Evolutionary conservation across 2,797 vertebrate species (phyloP), one percentile per base, ranked within the genome.

Genomic region (Tiaroga cobitis): DNA sequence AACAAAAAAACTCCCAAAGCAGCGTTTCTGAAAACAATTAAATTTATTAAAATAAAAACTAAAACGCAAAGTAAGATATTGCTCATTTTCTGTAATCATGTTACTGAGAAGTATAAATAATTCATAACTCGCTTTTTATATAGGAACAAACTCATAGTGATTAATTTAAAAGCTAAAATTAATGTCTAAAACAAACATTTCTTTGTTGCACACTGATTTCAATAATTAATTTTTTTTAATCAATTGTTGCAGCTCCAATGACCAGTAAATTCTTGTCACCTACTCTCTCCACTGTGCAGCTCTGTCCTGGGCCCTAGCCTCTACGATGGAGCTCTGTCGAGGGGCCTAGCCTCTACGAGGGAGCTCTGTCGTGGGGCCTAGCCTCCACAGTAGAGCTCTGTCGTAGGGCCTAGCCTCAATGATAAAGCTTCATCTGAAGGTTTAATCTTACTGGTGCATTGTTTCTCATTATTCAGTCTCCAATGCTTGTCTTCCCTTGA

Each of bases 251-350:
- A 51, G 72, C 43, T 32, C 32, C 34, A 37, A 19, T 76, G 21
- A 76, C 7, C 32, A 9, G 32, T 15, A 74, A 74, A 34, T 46
- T 21, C 59, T 26, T 61, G n/a, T 63, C 26, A 63, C 13, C 65
- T 68, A 37, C 65, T 37, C 13, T 59, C 51, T 76, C 11, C 10
- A 37, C 73, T n/a, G 32, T 39, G 51, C 15, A 78, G n/a, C 56
- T 78, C 76, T 78, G 34, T 24, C 51, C 3, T 77, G 51, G 75
- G 75, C 13, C 24, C 24, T 61, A 77, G 32, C 32, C 51, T 77
- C 51, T 39, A 26, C 2, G 3, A 37, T 39, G 11, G 29, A 54
- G 79, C 79, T 41, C 41, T 41, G 29, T 80, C 26, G 8, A 19
- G 16, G 49, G 49, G 2, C 29, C 29, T 29, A 59, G 34, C 5